Base-by-base conservation (phyloP, 2,113 vertebrate genomes). In the Myrmophylax atrothorax region DNA sequence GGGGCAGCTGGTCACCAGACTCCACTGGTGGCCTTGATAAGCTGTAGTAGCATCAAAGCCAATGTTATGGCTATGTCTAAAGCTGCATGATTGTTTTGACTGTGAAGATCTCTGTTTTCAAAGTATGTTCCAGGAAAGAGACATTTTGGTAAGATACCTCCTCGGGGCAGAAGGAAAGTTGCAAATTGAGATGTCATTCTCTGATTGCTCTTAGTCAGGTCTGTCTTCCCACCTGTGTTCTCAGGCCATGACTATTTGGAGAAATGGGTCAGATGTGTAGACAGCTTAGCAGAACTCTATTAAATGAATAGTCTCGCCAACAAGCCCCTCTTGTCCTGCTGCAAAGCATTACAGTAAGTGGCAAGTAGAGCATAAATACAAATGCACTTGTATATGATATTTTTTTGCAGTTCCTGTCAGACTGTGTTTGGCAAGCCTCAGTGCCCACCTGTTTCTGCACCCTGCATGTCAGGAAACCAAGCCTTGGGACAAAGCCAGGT, bases 401-500 rank as follows among this genome's bases (percentile, higher is more conserved):
- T 84, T 84, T 91, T 69, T 89, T 56, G 20, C 35, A 96, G 97
- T 59, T 85, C 81, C 12, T 62, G 63, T 85, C 90, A 81, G 58
- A 26, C 53, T 67, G 38, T 79, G 52, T 53, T 91, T 84, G 64
- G 42, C 84, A 73, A 62, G 9, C 52, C 93, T 72, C 79, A 38
- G 38, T 75, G 55, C 52, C 93, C 84, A 52, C 82, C 84, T 73
- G 62, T 46, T 90, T 31, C 84, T 88, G 62, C 28, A 37, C 80
- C 77, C 50, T 38, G 2, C 24, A 1, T 84, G 93, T 94, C 91
- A 55, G 83, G 85, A 80, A 77, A 70, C 80, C 96, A 87, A 67
- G 40, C n/a, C 62, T 1, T 85, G 95, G 92, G 87, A 50, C 80
- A 87, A 42, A 64, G 88, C 83, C 96, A 96, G 96, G 97, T 97